Evolutionary conservation across 2,888 invertebrate genomes (phyloP).

Genomic region (Nasonia oneida): DNA sequence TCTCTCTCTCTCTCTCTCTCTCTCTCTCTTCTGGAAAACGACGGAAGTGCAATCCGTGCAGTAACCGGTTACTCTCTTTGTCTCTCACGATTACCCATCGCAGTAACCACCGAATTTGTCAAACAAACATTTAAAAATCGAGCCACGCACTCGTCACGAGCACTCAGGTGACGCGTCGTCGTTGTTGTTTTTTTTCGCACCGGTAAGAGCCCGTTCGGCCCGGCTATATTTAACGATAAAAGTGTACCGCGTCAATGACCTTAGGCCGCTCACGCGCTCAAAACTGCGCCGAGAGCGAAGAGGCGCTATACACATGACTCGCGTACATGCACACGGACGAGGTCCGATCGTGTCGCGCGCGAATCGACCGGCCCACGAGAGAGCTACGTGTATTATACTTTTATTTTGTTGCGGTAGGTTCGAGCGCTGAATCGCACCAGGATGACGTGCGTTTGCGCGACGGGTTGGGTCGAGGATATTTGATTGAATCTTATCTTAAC

Average conservation of each 20-base stretch:
- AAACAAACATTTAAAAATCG: not conserved
- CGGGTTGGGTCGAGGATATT: not conserved
- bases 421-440: not conserved
- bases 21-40: not conserved
- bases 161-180: not conserved
- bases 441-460: not conserved
- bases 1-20: not conserved
- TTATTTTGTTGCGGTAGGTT: constrained; percentile 10
- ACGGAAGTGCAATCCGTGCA: not conserved
- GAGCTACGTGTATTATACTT: not conserved
- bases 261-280: constrained; percentile 65
- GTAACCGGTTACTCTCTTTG: not conserved
- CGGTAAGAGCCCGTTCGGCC: constrained; percentile 44
- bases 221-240: constrained; percentile 75
- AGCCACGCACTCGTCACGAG: not conserved
- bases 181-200: not conserved
- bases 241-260: constrained; percentile 79
- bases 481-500: not conserved
- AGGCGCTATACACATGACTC: constrained; percentile 6
- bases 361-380: not conserved
- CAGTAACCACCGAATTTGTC: not conserved
- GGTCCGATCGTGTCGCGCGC: constrained; percentile 2
- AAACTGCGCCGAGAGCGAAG: not conserved
- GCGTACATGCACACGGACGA: not conserved
- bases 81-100: not conserved